Evolutionary conservation across 2,888 invertebrate species (phyloP).

Genomic region (Nudaria mundana): DNA sequence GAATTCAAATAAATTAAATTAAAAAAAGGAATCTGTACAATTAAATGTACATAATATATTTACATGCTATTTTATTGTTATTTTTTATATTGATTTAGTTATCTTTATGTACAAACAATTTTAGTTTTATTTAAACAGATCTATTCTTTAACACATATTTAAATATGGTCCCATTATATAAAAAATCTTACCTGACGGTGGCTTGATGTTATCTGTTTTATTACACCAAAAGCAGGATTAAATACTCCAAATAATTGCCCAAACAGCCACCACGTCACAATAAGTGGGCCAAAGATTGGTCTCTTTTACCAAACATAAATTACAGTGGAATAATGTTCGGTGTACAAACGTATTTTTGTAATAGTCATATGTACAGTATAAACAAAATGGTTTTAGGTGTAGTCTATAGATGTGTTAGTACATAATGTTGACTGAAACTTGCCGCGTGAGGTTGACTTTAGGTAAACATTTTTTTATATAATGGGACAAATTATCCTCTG

Average conservation of each 20-base stretch:
- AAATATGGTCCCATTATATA: constrained; percentile 31
- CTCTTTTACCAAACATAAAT: constrained; percentile 8
- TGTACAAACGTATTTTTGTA: no score
- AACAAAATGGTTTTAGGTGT: constrained; percentile 7
- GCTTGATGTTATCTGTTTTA: constrained; percentile 41
- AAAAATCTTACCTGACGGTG: constrained; percentile 49
- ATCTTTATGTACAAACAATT: constrained; percentile 2
- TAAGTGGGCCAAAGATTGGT: constrained; percentile 13
- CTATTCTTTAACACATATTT: neutral
- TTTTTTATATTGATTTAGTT: neutral
- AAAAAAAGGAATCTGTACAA: no score
- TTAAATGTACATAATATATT: no score
- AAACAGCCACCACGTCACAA: constrained; percentile 22
- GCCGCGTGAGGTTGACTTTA: constrained; percentile 10
- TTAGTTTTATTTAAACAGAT: constrained; percentile 1
- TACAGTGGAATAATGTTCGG: no score
- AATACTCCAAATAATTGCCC: constrained; percentile 40
- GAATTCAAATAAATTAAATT: no score
- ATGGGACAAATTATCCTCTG: constrained; percentile 35
- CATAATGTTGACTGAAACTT: no score
- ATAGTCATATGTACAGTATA: constrained; percentile 19
- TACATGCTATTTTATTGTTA: neutral
- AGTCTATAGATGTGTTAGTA: neutral
- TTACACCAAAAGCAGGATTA: constrained; percentile 47
- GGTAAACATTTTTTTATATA: constrained; percentile 41